Evolutionary conservation across 2,888 invertebrate species (phyloP).

Genomic region (Chrysolina haemoptera): DNA sequence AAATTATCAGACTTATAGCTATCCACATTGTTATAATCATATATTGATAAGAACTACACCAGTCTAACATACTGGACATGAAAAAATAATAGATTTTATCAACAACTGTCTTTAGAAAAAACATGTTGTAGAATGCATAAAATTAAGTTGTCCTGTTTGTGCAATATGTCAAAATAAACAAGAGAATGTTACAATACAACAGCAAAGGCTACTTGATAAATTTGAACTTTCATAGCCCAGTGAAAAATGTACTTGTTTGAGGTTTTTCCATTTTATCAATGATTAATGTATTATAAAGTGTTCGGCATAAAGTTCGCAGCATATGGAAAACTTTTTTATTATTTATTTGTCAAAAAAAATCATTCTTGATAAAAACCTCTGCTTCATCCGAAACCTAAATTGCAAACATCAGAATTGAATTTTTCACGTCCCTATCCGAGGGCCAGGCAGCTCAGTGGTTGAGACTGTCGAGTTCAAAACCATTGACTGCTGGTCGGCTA

Average conservation of each 20-base stretch:
- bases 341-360: too few relatives aligned
- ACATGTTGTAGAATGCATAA: background rate
- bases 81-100: conserved; percentile 33
- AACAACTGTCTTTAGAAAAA: conserved; percentile 14
- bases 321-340: too few relatives aligned
- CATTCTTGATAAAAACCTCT: too few relatives aligned
- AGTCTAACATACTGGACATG: conserved; percentile 35
- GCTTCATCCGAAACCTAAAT: too few relatives aligned
- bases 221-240: background rate
- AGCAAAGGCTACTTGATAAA: background rate
- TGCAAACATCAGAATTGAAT: too few relatives aligned
- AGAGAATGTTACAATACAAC: conserved; percentile 1
- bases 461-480: too few relatives aligned
- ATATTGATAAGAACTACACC: conserved; percentile 40
- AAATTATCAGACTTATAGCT: conserved; percentile 32
- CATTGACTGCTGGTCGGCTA: too few relatives aligned
- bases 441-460: too few relatives aligned
- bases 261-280: background rate
- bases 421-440: too few relatives aligned
- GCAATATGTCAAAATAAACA: conserved; percentile 19
- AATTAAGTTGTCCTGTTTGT: background rate
- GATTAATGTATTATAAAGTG: too few relatives aligned
- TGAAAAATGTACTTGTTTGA: background rate
- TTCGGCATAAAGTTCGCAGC: too few relatives aligned
- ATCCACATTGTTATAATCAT: conserved; percentile 42